Conservation (phyloP, 2,888 invertebrate species). For the Quadroppia sp. region DNA sequence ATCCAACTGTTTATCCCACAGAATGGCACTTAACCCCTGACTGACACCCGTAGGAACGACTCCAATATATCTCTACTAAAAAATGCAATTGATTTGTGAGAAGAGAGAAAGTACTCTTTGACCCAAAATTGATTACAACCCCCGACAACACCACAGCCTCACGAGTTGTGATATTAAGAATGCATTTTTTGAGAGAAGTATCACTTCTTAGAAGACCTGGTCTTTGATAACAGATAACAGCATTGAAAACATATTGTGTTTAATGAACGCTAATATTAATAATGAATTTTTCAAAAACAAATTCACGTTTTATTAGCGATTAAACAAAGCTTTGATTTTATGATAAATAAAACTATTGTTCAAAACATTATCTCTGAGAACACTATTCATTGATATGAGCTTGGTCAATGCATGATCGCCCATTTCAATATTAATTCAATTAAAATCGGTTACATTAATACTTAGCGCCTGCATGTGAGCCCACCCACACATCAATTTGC, state of each 20-base stretch:
- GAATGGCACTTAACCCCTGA: slow-evolving; percentile 36
- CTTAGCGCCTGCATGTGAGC: not conserved
- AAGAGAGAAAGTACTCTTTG: slow-evolving; percentile 8
- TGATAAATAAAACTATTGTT: too few species aligned
- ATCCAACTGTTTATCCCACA: slow-evolving; percentile 37
- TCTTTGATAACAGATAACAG: not conserved
- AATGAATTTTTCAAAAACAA: slow-evolving; percentile 19
- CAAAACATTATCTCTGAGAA: too few species aligned
- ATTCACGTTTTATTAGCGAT: slow-evolving; percentile 25
- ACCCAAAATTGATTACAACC: not conserved
- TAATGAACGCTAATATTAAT: not conserved
- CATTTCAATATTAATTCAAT: slow-evolving; percentile 15
- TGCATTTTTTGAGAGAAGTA: too few species aligned
- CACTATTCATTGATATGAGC: too few species aligned
- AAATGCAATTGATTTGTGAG: slow-evolving; percentile 37
- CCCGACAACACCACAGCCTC: too few species aligned
- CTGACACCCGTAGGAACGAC: slow-evolving; percentile 13
- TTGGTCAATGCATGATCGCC: slow-evolving; percentile 21
- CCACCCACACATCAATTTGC: slow-evolving; percentile 37
- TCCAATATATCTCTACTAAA: slow-evolving; percentile 29
- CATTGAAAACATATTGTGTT: not conserved
- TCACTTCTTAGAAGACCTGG: not conserved
- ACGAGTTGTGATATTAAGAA: too few species aligned
- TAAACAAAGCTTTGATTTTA: too few species aligned
- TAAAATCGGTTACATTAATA: slow-evolving; percentile 18